Evolutionary conservation across 2,888 invertebrate species (phyloP).

Genomic region (Apocheima hispidaria): DNA sequence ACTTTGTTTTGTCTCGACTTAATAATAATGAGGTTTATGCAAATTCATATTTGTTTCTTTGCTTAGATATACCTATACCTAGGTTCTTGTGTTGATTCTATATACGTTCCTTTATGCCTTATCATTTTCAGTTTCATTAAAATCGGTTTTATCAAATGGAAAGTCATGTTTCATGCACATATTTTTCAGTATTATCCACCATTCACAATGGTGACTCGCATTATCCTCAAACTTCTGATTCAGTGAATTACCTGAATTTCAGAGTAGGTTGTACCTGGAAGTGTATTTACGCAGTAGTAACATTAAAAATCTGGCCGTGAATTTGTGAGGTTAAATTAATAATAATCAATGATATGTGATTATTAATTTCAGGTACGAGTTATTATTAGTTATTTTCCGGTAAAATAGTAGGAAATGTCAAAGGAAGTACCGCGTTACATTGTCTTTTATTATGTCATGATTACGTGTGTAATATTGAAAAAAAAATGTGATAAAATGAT

Average conservation of each 20-base stretch:
- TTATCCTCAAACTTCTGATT: no score
- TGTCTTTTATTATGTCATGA: neutral
- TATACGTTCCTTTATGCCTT: neutral
- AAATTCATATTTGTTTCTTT: slow-evolving; percentile 14
- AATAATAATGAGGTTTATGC: slow-evolving; percentile 42
- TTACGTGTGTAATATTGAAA: slow-evolving; percentile 2
- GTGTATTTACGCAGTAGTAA: no score
- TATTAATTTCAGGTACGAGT: neutral
- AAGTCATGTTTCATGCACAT: no score
- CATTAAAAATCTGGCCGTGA: neutral
- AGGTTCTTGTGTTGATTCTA: neutral
- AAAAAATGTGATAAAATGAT: slow-evolving; percentile 8
- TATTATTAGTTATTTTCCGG: slow-evolving; percentile 17
- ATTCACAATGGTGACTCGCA: no score
- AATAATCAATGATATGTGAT: neutral
- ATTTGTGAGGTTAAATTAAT: no score
- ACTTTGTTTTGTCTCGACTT: slow-evolving; percentile 48
- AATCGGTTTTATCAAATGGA: neutral
- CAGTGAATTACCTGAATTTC: no score
- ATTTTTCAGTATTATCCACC: no score
- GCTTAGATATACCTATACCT: neutral
- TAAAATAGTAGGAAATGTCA: neutral
- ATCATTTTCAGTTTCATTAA: neutral
- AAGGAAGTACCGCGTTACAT: slow-evolving; percentile 10
- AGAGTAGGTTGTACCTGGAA: no score